These are phyloP conservation scores for Passer montanus DNA, from an alignment of 2,113 vertebrate species.

Conservation along the genomic window DNA sequence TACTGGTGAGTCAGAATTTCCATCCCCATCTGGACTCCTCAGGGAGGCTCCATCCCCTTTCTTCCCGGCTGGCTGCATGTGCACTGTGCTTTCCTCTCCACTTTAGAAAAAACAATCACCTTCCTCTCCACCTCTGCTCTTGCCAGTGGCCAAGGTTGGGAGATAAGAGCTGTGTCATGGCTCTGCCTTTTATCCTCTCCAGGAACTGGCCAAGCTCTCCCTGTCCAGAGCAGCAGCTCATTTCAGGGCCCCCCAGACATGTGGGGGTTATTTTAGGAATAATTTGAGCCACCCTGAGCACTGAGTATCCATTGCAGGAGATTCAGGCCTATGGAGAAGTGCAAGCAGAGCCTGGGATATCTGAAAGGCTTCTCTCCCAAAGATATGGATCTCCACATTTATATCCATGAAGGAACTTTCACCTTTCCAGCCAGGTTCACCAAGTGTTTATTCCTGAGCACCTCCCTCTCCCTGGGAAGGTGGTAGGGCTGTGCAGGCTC, in stretches of 20 bases:
- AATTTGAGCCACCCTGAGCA: neutral
- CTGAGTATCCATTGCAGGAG: neutral
- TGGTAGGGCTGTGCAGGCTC: too few species aligned
- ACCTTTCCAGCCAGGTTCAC: neutral
- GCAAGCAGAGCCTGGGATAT: neutral
- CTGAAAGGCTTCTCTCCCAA: neutral
- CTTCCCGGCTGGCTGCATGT: neutral
- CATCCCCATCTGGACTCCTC: neutral
- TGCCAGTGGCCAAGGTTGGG: neutral
- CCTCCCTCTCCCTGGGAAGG: neutral
- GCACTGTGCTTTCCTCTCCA: fast-evolving
- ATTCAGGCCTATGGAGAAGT: neutral
- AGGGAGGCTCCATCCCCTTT: neutral
- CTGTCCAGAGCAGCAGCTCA: neutral
- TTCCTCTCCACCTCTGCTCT: neutral
- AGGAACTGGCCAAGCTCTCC: neutral
- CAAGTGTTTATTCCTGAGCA: neutral
- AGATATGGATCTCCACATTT: neutral
- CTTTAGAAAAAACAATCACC: neutral
- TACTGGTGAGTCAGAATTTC: neutral
- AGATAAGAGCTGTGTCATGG: neutral
- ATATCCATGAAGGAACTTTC: fast-evolving
- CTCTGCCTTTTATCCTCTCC: neutral
- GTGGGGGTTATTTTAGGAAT: neutral
- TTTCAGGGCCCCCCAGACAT: neutral